A percentile compares a stretch with the other conserved stretches of the same genome.
Evolutionary conservation across 2,113 vertebrate genomes (phyloP).

Genomic region (Petroica traversi): DNA sequence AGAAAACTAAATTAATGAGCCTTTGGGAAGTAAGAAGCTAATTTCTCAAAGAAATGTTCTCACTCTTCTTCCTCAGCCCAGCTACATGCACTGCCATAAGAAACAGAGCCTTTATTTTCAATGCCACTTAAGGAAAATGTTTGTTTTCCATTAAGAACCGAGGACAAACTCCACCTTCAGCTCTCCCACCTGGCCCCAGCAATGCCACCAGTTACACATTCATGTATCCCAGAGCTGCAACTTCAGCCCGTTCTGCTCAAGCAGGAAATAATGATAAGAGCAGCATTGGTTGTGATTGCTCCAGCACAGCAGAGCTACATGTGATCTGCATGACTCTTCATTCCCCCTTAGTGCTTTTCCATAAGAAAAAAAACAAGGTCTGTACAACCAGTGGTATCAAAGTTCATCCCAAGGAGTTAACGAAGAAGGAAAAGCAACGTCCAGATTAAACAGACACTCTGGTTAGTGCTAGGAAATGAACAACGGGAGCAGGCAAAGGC

Average conservation of each 20-base stretch:
- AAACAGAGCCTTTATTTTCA: neutral
- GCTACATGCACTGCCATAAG: accelerated
- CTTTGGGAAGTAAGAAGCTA: neutral
- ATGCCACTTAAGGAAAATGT: neutral
- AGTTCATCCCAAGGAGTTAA: neutral
- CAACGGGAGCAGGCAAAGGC: neutral
- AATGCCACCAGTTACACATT: neutral
- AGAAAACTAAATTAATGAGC: neutral
- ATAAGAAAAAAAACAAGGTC: neutral
- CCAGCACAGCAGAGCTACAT: neutral
- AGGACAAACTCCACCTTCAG: neutral
- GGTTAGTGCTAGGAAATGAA: neutral
- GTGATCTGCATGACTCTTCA: accelerated
- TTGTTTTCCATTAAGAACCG: neutral
- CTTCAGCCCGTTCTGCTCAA: neutral
- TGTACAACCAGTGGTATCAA: neutral
- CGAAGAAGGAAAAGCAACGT: neutral
- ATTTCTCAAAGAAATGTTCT: neutral
- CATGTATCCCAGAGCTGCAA: neutral
- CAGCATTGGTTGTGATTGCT: neutral
- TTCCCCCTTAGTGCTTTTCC: neutral
- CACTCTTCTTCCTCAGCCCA: neutral
- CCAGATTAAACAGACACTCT: neutral
- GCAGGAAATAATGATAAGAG: neutral
- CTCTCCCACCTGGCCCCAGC: neutral